phyloP scores from a whole-genome alignment of 2,113 vertebrate species.

The Oryzias woworae region DNA sequence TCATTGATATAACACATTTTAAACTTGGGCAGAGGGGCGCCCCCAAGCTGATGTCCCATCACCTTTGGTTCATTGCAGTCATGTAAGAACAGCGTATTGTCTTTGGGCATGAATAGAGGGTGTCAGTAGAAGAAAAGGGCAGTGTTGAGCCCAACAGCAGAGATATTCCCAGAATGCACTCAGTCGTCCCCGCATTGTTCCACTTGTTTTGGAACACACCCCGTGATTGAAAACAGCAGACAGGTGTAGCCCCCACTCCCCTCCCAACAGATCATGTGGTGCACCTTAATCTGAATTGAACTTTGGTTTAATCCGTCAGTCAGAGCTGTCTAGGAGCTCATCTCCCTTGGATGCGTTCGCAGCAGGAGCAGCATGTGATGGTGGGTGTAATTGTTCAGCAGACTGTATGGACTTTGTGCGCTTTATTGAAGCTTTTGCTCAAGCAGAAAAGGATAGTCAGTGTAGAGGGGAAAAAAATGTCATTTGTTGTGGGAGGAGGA shows the following conservation, averaged over 20 bases:
- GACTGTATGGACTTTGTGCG: conserved; percentile 53
- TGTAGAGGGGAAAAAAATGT: background rate
- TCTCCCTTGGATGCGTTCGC: conserved; percentile 20
- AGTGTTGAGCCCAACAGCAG: conserved; percentile 74
- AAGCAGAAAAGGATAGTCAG: conserved; percentile 5
- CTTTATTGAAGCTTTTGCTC: conserved; percentile 12
- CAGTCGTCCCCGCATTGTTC: conserved; percentile 75
- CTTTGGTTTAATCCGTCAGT: conserved; percentile 10
- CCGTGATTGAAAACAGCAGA: background rate
- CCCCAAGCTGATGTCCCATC: conserved; percentile 37
- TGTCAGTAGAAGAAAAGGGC: conserved; percentile 78
- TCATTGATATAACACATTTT: conserved; percentile 48
- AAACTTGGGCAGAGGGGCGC: conserved; percentile 16
- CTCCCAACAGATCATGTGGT: conserved; percentile 22
- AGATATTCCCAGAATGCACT: conserved; percentile 79
- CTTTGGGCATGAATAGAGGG: conserved; percentile 72
- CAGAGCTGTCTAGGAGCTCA: conserved; percentile 12
- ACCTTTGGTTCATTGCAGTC: conserved; percentile 43
- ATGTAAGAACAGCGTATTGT: conserved; percentile 75
- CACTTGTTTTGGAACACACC: conserved; percentile 34
- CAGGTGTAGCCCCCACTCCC: too few relatives aligned
- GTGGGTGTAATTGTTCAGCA: conserved; percentile 60
- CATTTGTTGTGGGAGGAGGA: conserved; percentile 2
- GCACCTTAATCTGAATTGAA: background rate
- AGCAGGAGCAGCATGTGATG: conserved; percentile 63